These are phyloP conservation scores for Oreotrochilus melanogaster DNA, from an alignment of 2,113 vertebrate species.

Conservation along the genomic window DNA sequence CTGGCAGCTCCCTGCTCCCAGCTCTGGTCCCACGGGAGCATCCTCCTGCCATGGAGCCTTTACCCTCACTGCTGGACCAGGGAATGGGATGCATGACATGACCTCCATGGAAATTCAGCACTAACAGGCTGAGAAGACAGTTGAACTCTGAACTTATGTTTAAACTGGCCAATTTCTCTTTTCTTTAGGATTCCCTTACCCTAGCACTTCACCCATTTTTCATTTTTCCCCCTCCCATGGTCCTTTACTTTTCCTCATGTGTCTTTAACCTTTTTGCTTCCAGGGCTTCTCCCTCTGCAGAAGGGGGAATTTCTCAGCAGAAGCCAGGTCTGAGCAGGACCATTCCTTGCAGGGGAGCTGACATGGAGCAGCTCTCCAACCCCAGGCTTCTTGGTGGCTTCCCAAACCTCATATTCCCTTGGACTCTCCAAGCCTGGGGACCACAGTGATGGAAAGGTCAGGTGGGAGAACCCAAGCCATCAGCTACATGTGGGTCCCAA, in stretches of 20 bases:
- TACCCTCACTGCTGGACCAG: neutral
- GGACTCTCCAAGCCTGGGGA: neutral
- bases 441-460: neutral
- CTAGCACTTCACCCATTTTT: neutral
- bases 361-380: neutral
- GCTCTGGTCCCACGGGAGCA: neutral
- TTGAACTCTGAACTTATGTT: neutral
- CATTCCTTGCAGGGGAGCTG: neutral
- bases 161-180: neutral
- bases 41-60: neutral
- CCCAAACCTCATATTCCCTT: neutral
- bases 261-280: neutral
- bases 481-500: neutral
- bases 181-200: neutral
- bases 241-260: neutral
- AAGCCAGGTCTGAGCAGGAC: neutral
- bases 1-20: neutral
- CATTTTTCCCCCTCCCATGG: fast-evolving
- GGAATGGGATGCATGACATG: fast-evolving
- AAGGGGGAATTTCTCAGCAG: neutral
- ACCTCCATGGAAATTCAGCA: neutral
- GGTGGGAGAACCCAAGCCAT: neutral
- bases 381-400: neutral
- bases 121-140: neutral
- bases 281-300: neutral